Conservation (phyloP, 2,113 vertebrate species). For the Acinonyx jubatus region DNA sequence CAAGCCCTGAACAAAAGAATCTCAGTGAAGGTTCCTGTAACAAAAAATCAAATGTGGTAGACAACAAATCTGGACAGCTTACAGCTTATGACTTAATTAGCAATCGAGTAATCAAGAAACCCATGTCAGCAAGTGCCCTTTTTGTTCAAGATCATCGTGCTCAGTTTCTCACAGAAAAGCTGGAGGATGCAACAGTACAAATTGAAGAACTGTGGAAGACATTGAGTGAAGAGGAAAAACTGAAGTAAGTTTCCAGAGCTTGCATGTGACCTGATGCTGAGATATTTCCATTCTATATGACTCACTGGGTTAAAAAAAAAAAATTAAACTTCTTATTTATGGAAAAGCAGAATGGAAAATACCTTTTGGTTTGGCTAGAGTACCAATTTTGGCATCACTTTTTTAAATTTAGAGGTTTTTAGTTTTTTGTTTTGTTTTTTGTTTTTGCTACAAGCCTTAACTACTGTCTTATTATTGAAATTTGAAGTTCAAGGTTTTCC, state of each 20-base stretch:
- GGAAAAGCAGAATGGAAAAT: slow-evolving; percentile 83
- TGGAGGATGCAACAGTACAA: slow-evolving; percentile 87
- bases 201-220: slow-evolving; percentile 92
- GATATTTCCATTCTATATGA: slow-evolving; percentile 86
- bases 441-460: slow-evolving; percentile 73
- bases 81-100: slow-evolving; percentile 95
- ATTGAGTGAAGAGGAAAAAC: slow-evolving; percentile 89
- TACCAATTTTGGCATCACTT: slow-evolving; percentile 59
- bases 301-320: slow-evolving; percentile 73
- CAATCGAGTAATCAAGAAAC: slow-evolving; percentile 88
- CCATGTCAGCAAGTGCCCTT: slow-evolving; percentile 89
- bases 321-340: slow-evolving; percentile 75
- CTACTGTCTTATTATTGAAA: slow-evolving; percentile 71
- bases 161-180: slow-evolving; percentile 88
- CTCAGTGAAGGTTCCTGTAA: slow-evolving; percentile 65
- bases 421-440: slow-evolving; percentile 75
- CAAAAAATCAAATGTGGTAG: slow-evolving; percentile 87
- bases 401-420: slow-evolving; percentile 34
- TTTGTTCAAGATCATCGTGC: slow-evolving; percentile 90
- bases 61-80: slow-evolving; percentile 88
- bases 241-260: slow-evolving; percentile 93
- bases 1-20: slow-evolving; percentile 53
- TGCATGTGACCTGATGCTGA: slow-evolving; percentile 77
- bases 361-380: slow-evolving; percentile 68
- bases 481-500: slow-evolving; percentile 78